A percentile compares a stretch with the other conserved stretches of the same genome.
Evolutionary conservation across 2,888 invertebrate genomes (phyloP).

Genomic region (Leptinotarsa rubiginosa): DNA sequence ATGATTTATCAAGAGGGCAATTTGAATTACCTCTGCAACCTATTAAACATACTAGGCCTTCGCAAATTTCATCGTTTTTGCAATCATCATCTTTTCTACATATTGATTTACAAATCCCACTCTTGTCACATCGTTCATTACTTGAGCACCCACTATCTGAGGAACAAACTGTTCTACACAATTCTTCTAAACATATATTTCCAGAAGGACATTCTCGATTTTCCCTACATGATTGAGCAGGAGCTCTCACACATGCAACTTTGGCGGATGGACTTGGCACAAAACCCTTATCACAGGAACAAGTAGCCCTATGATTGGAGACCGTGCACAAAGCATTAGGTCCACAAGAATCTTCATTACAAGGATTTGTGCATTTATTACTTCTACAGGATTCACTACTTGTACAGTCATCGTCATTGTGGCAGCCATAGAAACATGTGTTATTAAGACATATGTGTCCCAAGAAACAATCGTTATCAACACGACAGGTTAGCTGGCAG

Average conservation of each 20-base stretch:
- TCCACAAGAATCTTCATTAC: conserved; percentile 82
- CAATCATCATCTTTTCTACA: conserved; percentile 89
- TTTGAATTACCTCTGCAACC: conserved; percentile 87
- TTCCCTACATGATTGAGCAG: conserved; percentile 78
- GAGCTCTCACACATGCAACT: conserved; percentile 87
- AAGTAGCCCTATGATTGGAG: conserved; percentile 83
- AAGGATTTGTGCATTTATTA: conserved; percentile 85
- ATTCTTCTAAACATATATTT: conserved; percentile 78
- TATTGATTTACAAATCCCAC: conserved; percentile 85
- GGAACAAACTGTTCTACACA: conserved; percentile 84
- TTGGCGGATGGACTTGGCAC: conserved; percentile 91
- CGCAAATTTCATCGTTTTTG: conserved; percentile 87
- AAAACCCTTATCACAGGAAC: conserved; percentile 82
- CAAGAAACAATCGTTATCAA: conserved; percentile 92
- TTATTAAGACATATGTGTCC: conserved; percentile 90
- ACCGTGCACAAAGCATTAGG: conserved; percentile 86
- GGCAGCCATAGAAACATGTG: conserved; percentile 88
- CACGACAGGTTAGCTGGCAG: conserved; percentile 89
- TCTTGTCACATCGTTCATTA: conserved; percentile 82
- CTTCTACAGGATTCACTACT: conserved; percentile 84
- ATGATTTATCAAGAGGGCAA: conserved; percentile 79
- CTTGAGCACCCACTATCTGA: conserved; percentile 81
- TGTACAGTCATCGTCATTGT: conserved; percentile 88
- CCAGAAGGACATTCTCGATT: conserved; percentile 78
- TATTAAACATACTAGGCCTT: conserved; percentile 80